phyloP scores from a whole-genome alignment of 37 sponge, comb jelly and placozoan genomes.

The Agelas oroides region DNA sequence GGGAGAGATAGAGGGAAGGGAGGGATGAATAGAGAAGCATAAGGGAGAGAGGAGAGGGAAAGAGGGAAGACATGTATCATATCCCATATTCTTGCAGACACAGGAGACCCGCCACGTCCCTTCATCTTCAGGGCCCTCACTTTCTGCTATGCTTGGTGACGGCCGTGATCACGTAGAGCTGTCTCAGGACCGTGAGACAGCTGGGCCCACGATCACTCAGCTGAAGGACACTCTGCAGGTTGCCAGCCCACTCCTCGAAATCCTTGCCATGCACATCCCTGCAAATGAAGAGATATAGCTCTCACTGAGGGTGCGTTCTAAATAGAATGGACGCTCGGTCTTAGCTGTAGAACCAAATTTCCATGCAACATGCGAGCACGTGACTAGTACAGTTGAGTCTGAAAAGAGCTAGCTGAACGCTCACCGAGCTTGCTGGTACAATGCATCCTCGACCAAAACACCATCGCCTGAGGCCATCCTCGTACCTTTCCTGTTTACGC shows the following conservation, averaged over 20 bases:
- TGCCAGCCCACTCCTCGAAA: constrained; percentile 57
- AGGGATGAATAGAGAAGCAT: too few relatives aligned
- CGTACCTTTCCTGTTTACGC: too few relatives aligned
- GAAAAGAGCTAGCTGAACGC: too few relatives aligned
- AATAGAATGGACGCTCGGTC: background rate
- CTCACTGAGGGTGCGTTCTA: background rate
- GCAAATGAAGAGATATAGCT: background rate
- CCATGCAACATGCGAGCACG: background rate
- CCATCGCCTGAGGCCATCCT: background rate
- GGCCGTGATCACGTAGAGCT: constrained; percentile 59
- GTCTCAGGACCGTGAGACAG: constrained; percentile 61
- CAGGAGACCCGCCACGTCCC: too few relatives aligned
- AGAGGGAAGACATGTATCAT: too few relatives aligned
- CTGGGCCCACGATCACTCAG: constrained; percentile 51
- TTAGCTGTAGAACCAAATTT: background rate
- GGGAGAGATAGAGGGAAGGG: too few relatives aligned
- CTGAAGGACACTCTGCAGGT: constrained; percentile 29
- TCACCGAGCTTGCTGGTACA: constrained; percentile 63
- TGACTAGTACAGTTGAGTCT: background rate
- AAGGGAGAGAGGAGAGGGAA: too few relatives aligned
- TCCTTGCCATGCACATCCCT: constrained; percentile 64
- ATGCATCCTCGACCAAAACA: constrained; percentile 29
- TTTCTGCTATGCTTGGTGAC: constrained; percentile 75
- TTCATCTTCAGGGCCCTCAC: constrained; percentile 1
- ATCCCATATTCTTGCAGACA: too few relatives aligned